These are phyloP conservation scores for Turritopsis rubra DNA, from an alignment of 30 jellyfish, hydroid and myxozoan species.

Conservation along the genomic window DNA sequence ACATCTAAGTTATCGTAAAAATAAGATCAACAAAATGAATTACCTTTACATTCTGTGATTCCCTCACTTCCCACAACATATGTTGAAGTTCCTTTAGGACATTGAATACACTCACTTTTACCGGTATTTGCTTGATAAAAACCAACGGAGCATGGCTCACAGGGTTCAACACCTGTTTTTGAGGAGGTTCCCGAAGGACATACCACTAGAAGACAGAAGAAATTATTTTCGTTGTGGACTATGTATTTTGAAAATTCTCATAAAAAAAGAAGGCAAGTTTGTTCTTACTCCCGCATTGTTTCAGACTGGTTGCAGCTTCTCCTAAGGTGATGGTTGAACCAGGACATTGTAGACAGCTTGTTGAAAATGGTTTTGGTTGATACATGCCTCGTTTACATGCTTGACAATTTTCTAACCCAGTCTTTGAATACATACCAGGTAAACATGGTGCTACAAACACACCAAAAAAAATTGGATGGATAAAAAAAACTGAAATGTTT, in stretches of 20 bases:
- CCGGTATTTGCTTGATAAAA: constrained; percentile 45
- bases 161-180: constrained; percentile 93
- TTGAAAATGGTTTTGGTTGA: constrained; percentile 56
- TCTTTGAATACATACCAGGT: constrained; percentile 65
- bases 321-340: constrained; percentile 80
- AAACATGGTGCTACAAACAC: constrained; percentile 68
- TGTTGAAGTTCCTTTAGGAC: constrained; percentile 84
- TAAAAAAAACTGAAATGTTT: not conserved
- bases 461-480: too few species aligned
- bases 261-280: not conserved
- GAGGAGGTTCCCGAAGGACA: constrained; percentile 92
- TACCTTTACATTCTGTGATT: constrained; percentile 58
- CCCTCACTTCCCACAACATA: constrained; percentile 66
- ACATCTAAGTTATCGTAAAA: too few species aligned
- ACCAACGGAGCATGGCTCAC: constrained; percentile 79
- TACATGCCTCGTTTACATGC: constrained; percentile 71
- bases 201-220: constrained; percentile 32
- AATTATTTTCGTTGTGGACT: too few species aligned
- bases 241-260: not conserved
- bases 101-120: constrained; percentile 48
- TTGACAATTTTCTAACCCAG: constrained; percentile 81
- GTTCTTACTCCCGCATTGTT: constrained; percentile 91
- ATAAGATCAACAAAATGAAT: not conserved
- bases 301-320: constrained; percentile 38
- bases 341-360: constrained; percentile 68